Base-by-base conservation (phyloP, 2,888 invertebrate species). In the Lymantria dispar region DNA sequence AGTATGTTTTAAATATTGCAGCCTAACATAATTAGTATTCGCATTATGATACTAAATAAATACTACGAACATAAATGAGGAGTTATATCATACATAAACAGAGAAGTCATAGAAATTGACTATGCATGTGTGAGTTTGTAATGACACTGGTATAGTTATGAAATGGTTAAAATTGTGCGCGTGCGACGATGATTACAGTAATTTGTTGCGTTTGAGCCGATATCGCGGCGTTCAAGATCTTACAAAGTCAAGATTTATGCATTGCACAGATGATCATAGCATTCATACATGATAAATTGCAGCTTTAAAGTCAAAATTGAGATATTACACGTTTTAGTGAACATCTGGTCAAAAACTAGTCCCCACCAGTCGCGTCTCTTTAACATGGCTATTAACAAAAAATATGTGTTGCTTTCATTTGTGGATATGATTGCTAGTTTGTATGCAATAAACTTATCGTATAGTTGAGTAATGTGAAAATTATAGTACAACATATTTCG, bases 171-270 rank as follows among this genome's bases (percentile, higher is more conserved):
- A 73, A 70, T 72, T 64, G 69, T 70, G 69, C 70, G 68, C 74
- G 74, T 75, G 68, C 74, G 71, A 68, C 68, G 66, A 64, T 76
- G 76, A 78, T 78, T 76, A 76, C 70, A 62, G 76, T 74, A 72
- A 78, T 78, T 78, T 78, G 75, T 68, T 60, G 54, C 70, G 67
- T 67, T 72, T 68, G 74, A 68, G 64, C 61, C 67, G 66, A 68
- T 70, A 74, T 72, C 71, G 64, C 65, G 63, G 68, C 62, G 62
- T 63, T 65, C 70, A 72, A 70, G 76, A 76, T 70, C 73, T 74
- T 56, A 58, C 67, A 72, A 69, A 69, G 69, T 68, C 54, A 62
- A 71, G 66, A 74, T 75, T 68, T 72, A 70, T 73, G 54, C 52
- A 60, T 54, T 54, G 63, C 55, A 50, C 49, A 54, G 55, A 52